Evolutionary conservation across 2,113 vertebrate species (phyloP).

Genomic region (Zapornia atra): DNA sequence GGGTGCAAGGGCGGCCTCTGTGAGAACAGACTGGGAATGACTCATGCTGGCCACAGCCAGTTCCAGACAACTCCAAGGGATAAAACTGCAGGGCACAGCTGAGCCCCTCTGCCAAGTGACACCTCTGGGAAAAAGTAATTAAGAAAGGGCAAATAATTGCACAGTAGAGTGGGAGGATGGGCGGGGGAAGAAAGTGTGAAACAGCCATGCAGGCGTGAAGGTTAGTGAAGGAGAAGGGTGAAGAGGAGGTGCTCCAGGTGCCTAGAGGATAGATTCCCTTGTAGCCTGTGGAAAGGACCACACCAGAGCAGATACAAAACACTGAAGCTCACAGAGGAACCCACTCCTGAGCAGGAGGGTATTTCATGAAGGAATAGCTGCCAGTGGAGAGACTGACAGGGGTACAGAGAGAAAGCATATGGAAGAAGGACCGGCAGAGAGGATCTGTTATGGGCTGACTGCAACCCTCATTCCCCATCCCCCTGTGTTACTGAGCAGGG

Average conservation of each 20-base stretch:
- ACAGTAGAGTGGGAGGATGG: too few species aligned
- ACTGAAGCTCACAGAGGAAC: not conserved
- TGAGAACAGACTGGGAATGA: not conserved
- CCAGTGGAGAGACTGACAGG: not conserved
- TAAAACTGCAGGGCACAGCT: not conserved
- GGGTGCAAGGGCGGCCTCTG: not conserved
- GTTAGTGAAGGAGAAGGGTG: not conserved
- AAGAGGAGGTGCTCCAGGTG: not conserved
- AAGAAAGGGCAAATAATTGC: not conserved
- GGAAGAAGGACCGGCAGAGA: not conserved
- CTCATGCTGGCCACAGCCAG: not conserved
- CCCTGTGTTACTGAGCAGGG: not conserved
- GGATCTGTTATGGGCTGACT: not conserved
- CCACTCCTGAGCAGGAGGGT: not conserved
- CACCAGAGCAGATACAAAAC: not conserved
- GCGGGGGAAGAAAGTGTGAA: not conserved
- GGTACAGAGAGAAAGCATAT: not conserved
- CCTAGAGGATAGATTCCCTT: not conserved
- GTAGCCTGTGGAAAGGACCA: not conserved
- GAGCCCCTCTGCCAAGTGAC: not conserved
- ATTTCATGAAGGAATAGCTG: rapidly evolving
- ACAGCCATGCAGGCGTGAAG: not conserved
- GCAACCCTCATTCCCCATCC: not conserved
- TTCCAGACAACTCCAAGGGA: not conserved
- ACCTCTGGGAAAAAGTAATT: not conserved